Evolutionary conservation across 2,797 vertebrate species (phyloP), one percentile per base, ranked within the genome.

Genomic region (Sebastes variabilis): DNA sequence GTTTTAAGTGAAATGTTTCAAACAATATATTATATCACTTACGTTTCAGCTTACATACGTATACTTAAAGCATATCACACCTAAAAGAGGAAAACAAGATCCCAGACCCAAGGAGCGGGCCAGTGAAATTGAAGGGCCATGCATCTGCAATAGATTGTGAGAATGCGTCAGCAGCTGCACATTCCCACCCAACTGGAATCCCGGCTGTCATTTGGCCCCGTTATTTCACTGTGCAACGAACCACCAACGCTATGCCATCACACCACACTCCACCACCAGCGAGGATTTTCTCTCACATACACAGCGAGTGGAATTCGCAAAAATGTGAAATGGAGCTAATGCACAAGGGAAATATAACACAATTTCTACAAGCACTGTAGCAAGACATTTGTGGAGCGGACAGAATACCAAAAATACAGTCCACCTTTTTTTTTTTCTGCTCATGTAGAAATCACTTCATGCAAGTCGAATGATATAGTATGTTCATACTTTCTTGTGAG

Each of bases 301-400:
- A 81, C 81, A 88, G 81, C 13, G 46, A 84, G 72, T 64, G 20
- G 70, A 72, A 84, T 88, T 91, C 81, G 85, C 74, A 85, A 70
- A 93, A 93, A 94, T 90, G 81, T 92, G 86, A 93, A 94, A 92
- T 90, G 72, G 83, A 91, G 76, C 88, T 89, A 91, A 94, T 92
- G 86, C 94, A 94, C 94, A 75, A 77, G 94, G 93, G 94, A 94
- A 94, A 94, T 95, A 93, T 85, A 90, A 89, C 87, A 89, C 90
- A 89, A 93, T 94, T 92, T 92, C 90, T 88, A 90, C 87, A 87
- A 88, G 90, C 88, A 91, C 86, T 92, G 91, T 92, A 89, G 89
- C 89, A 90, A 91, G 89, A 92, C 91, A 90, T 92, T 92, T 92
- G 73, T 83, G 85, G 72, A 79, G 82, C 71, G 74, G 79, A 84